Percentiles rank a stretch among this genome's conserved stretches.
phyloP scores from a whole-genome alignment of 2,797 vertebrate species.

The Balearica regulorum region DNA sequence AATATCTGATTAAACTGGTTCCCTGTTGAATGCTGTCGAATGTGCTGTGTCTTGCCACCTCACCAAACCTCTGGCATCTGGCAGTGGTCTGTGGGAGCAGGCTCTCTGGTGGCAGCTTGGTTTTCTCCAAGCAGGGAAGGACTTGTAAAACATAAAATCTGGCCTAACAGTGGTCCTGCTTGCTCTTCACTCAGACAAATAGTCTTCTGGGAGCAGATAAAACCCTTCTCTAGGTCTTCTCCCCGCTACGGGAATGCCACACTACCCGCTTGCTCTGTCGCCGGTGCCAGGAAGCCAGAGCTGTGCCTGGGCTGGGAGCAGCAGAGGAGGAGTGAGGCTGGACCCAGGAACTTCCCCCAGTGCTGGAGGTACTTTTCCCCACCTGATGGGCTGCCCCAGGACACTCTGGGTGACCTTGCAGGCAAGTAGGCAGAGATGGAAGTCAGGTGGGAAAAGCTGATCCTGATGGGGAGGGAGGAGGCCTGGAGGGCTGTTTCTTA shows the following conservation, averaged over 20 bases:
- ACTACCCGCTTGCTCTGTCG: neutral
- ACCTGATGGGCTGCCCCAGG: fast-evolving
- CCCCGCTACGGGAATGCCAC: fast-evolving
- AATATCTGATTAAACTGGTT: constrained; percentile 63
- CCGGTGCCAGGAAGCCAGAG: neutral
- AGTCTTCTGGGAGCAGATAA: neutral
- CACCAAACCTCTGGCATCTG: neutral
- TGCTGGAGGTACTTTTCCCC: neutral
- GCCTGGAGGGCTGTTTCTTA: neutral
- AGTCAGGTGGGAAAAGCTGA: neutral
- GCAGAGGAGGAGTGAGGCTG: neutral
- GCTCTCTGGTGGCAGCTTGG: neutral
- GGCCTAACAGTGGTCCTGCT: neutral
- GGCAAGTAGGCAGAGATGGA: neutral
- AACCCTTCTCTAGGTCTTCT: neutral
- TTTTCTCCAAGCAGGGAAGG: neutral
- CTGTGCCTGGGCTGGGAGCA: neutral
- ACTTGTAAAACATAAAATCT: neutral
- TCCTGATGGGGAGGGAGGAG: neutral
- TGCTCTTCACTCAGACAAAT: neutral
- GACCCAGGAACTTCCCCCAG: neutral
- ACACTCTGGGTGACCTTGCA: neutral
- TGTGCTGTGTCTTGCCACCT: constrained; percentile 27
- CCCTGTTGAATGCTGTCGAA: constrained; percentile 39
- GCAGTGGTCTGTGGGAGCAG: neutral